Evolutionary conservation across 2,797 vertebrate species (phyloP), one percentile per base, ranked within the genome.

Genomic region (Xerus rutilus): DNA sequence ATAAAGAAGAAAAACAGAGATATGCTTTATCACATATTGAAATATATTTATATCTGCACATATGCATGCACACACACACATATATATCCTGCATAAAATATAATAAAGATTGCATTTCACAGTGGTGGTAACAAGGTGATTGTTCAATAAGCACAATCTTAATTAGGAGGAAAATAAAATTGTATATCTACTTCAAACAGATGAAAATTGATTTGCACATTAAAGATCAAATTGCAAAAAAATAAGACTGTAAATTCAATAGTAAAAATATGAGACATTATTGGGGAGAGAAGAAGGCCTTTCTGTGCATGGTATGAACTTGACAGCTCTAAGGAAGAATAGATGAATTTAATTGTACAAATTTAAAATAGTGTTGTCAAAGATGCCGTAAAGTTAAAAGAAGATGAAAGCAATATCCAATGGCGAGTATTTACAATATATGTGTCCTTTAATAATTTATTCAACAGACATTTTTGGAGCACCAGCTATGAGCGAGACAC

Each of bases 101-200:
- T 86, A 39, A 67, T 62, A 74, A 92, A 49, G 43, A 64, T 47
- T 83, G 6, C 17, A 86, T 35, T 86, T 91, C 23, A 77, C 14
- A 7, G 12, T 78, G 76, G 25, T 30, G 10, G 8, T 45, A 82
- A 82, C 20, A 30, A 78, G 17, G 3, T 45, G 39, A 57, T 65
- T 21, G 76, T 77, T 88, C 23, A 47, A 72, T 86, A 79, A 94
- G 94, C 17, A 39, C 28, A 13, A 11, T 91, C 10, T 72, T 91
- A 32, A 92, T 79, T 78, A 47, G 39, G 25, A 89, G 62, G 74
- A 92, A 95, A 86, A 84, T 77, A 73, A 82, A 94, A 88, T n/a
- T 86, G 20, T 70, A 0, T 65, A 11, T 76, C 32, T 89, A 20
- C 64, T 52, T 35, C 43, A 86, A 77, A 67, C 5, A 81, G 30